These are phyloP conservation scores for Calephelis perditalis DNA, from an alignment of 2,888 invertebrate species.

Conservation along the genomic window DNA sequence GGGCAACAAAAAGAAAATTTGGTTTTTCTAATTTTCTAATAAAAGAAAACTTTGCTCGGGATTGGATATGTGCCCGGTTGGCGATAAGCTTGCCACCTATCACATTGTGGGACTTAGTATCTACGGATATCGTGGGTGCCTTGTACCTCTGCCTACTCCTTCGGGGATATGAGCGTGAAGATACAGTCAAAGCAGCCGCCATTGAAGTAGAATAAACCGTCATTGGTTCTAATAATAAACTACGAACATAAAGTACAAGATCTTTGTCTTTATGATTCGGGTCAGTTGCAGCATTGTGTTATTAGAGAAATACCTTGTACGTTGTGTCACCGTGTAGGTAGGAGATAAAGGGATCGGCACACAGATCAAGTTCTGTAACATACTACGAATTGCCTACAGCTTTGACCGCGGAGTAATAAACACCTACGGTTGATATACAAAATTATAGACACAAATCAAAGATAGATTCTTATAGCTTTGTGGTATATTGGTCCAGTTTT, in stretches of 20 bases:
- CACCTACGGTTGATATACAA: no score
- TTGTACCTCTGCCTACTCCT: background rate
- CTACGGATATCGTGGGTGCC: background rate
- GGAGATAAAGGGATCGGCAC: conserved; percentile 27
- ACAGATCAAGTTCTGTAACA: conserved; percentile 20
- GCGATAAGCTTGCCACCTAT: no score
- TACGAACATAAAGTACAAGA: conserved; percentile 12
- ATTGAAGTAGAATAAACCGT: conserved; percentile 5
- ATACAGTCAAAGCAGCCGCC: background rate
- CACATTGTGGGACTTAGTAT: no score
- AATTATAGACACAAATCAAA: no score
- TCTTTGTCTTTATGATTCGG: conserved; percentile 18
- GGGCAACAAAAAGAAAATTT: no score
- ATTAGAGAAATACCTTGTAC: conserved; percentile 28
- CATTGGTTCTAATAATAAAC: conserved; percentile 8
- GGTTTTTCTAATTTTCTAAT: no score
- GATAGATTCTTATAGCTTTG: no score
- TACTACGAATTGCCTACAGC: background rate
- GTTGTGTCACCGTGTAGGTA: conserved; percentile 28
- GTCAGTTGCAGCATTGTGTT: conserved; percentile 27
- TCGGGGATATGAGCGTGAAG: background rate
- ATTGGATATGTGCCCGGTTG: no score
- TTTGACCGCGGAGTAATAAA: no score
- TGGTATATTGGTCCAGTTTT: no score
- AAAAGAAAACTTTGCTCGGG: no score